Base-by-base conservation (phyloP, 1,140 invertebrate species). In the Holcopasites calliopsidis region DNA sequence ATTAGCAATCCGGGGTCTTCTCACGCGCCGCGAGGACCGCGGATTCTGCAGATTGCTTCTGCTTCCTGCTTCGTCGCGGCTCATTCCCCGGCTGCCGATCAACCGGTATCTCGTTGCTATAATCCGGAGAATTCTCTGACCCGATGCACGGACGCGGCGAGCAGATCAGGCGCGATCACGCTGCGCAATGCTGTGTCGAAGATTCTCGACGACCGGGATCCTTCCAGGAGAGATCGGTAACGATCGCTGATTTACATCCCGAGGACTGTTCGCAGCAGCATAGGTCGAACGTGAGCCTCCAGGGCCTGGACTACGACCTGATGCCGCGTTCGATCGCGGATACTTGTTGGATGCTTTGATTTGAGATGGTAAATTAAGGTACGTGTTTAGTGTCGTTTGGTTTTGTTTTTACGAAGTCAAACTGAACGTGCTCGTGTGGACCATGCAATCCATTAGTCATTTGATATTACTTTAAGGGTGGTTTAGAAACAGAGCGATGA, bases 1-100 rank as follows among this genome's bases (percentile, higher is more conserved):
- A 81, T 81, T 77, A 72, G 78, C 57, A 47, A 73, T 77, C 50
- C 57, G n/a, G 76, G 66, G 28, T 31, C 79, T 83, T 83, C 79
- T 83, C 79, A 82, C 79, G 80, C 80, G 82, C 62, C 76, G 71
- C 71, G 72, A 79, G 80, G 80, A 82, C 80, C 76, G 82, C 82
- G 82, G 76, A 83, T 82, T 83, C 80, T 83, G 58, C 79, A 78
- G 54, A 83, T 83, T 79, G 71, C 70, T 66, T 82, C 71, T 69
- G 57, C 76, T 83, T 83, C 80, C 82, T 79, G 82, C 57, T 83
- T 79, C 76, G 70, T 47, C 68, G 60, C 38, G 33, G 28, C 73
- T 82, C 68, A 82, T 82, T 81, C 77, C 38, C 64, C 35, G 40
- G 61, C 55, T 58, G 58, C 79, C 80, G 69, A 78, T 81, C 80